phyloP scores from a whole-genome alignment of 2,797 vertebrate genomes.

The Acipenser transmontanus region DNA sequence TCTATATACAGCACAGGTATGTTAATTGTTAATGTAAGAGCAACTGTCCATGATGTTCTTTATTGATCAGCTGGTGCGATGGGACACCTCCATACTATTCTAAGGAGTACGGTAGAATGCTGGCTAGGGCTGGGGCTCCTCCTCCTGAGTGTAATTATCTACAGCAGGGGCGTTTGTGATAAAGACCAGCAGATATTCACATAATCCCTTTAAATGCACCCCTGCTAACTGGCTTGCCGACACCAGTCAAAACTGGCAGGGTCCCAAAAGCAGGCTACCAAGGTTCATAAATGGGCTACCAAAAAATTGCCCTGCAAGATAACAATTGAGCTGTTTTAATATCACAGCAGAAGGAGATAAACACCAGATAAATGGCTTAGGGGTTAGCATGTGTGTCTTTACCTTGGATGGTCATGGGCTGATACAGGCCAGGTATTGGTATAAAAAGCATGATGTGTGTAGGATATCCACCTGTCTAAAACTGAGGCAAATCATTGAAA shows the following conservation, averaged over 20 bases:
- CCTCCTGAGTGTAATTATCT: constrained; percentile 17
- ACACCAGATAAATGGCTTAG: no score
- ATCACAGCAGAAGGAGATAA: no score
- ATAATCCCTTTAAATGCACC: constrained; percentile 17
- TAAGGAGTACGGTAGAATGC: constrained; percentile 15
- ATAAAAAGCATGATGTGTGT: no score
- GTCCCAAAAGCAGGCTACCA: neutral
- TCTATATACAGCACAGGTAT: neutral
- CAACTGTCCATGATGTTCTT: no score
- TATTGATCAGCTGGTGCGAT: neutral
- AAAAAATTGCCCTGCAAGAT: no score
- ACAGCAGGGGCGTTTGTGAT: constrained; percentile 13
- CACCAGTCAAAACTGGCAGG: constrained; percentile 9
- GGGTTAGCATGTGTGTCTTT: no score
- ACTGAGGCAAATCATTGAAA: no score
- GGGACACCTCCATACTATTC: neutral
- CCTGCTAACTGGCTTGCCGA: constrained; percentile 10
- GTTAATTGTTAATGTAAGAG: no score
- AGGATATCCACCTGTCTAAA: no score
- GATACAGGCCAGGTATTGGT: no score
- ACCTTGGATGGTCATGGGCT: no score
- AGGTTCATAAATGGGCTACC: neutral
- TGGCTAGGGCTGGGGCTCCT: constrained; percentile 12
- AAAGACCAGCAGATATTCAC: constrained; percentile 15
- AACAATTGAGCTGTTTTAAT: no score